Evolutionary conservation across 2,888 invertebrate species (phyloP).

Genomic region (Lithophane leautieri): DNA sequence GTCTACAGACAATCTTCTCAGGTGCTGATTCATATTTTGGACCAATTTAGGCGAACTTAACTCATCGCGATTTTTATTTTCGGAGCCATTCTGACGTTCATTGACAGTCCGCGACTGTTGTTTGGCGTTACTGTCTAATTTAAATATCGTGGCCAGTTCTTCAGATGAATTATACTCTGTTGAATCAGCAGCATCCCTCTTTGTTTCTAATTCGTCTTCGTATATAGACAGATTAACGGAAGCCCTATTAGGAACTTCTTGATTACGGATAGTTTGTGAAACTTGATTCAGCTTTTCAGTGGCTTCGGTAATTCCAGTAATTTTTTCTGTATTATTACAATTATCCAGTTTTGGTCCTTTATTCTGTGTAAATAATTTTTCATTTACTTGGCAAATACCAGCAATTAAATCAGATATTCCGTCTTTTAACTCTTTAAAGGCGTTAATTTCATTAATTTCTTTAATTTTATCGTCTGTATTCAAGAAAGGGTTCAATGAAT

Average conservation of each 20-base stretch:
- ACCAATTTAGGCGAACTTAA: constrained; percentile 88
- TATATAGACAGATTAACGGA: constrained; percentile 86
- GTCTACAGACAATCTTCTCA: constrained; percentile 85
- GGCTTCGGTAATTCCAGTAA: constrained; percentile 79
- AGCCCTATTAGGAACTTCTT: constrained; percentile 77
- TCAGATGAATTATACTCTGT: constrained; percentile 92
- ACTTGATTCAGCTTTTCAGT: constrained; percentile 80
- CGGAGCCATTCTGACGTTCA: constrained; percentile 70
- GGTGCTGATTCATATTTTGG: constrained; percentile 85
- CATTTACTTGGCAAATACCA: constrained; percentile 88
- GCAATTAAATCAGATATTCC: constrained; percentile 89
- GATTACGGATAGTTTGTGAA: constrained; percentile 72
- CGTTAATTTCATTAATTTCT: constrained; percentile 86
- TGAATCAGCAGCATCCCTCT: constrained; percentile 83
- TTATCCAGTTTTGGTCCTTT: constrained; percentile 69
- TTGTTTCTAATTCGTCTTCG: constrained; percentile 85
- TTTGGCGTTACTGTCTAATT: constrained; percentile 79
- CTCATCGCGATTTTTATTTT: constrained; percentile 78
- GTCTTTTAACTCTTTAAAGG: constrained; percentile 88
- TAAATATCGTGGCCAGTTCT: constrained; percentile 92
- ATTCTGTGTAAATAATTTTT: constrained; percentile 83
- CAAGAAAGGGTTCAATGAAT: constrained; percentile 84
- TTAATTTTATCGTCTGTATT: constrained; percentile 82
- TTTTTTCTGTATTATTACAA: constrained; percentile 68
- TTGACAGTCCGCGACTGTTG: constrained; percentile 52